Evolutionary conservation across 2,797 vertebrate genomes (phyloP).

Genomic region (Bryconaethiops microstoma): DNA sequence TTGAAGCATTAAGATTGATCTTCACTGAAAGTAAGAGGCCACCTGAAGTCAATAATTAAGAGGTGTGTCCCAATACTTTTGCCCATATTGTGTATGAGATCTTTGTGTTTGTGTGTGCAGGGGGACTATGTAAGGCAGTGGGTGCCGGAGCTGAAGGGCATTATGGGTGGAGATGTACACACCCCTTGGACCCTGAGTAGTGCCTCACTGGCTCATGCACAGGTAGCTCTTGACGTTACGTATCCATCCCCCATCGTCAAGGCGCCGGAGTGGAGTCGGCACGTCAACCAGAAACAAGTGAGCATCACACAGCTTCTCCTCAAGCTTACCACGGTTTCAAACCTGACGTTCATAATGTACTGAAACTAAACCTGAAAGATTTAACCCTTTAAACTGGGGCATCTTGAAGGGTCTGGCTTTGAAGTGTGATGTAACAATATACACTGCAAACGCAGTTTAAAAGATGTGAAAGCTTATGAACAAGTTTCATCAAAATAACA

Average conservation of each 20-base stretch:
- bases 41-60: too few relatives aligned
- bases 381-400: too few relatives aligned
- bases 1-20: too few relatives aligned
- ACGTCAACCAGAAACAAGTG: constrained; percentile 76
- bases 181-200: constrained; percentile 79
- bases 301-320: constrained; percentile 45
- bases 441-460: too few relatives aligned
- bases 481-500: too few relatives aligned
- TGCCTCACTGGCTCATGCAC: constrained; percentile 68
- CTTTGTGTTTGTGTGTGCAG: constrained; percentile 70
- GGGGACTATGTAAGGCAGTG: constrained; percentile 80
- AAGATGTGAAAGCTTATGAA: too few relatives aligned
- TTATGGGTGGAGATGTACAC: constrained; percentile 77
- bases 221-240: constrained; percentile 71
- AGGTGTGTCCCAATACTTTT: too few relatives aligned
- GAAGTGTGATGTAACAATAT: too few relatives aligned
- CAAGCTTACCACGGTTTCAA: background rate
- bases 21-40: too few relatives aligned
- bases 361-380: background rate
- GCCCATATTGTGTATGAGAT: too few relatives aligned
- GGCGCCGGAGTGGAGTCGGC: constrained; percentile 77
- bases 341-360: background rate
- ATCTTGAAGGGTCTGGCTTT: too few relatives aligned
- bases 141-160: constrained; percentile 79
- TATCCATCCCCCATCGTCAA: constrained; percentile 79